Evolutionary conservation across 2,113 vertebrate genomes (phyloP).

Genomic region (Forbesichthys agassizii): DNA sequence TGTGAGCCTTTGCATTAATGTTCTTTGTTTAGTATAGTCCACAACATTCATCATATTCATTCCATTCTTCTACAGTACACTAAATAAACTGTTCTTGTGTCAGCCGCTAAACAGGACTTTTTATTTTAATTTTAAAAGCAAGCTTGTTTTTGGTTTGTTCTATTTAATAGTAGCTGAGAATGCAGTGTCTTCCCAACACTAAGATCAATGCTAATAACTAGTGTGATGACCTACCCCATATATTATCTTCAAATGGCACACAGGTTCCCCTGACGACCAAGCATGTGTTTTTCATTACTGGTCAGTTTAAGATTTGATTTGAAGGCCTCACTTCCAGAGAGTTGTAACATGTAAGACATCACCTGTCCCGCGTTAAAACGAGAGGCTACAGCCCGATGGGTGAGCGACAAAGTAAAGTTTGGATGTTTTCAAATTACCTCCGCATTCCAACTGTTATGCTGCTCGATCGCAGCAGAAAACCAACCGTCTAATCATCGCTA

Average conservation of each 20-base stretch:
- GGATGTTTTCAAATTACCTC: constrained; percentile 61
- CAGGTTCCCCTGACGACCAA: neutral
- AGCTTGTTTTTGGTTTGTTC: constrained; percentile 43
- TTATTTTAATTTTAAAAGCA: constrained; percentile 44
- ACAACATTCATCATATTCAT: constrained; percentile 26
- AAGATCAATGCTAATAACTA: constrained; percentile 68
- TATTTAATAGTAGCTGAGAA: constrained; percentile 57
- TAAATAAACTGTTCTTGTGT: neutral
- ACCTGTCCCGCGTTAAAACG: constrained; percentile 35
- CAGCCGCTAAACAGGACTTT: neutral
- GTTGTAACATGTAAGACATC: constrained; percentile 55
- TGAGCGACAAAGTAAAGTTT: constrained; percentile 63
- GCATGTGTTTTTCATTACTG: constrained; percentile 14
- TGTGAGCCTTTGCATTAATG: constrained; percentile 68
- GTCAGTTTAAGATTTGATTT: constrained; percentile 47
- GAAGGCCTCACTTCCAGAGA: constrained; percentile 48
- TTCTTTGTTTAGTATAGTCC: constrained; percentile 58
- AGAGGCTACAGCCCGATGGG: constrained; percentile 29
- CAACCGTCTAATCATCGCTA: constrained; percentile 74
- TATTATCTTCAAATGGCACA: constrained; percentile 43
- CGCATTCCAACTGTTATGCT: constrained; percentile 64
- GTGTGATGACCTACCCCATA: constrained; percentile 57
- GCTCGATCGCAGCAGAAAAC: constrained; percentile 33
- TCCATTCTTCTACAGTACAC: too few species aligned
- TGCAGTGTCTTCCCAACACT: constrained; percentile 48